Evolutionary conservation across 2,888 invertebrate species (phyloP), one percentile per base, ranked within the genome.

Genomic region (Cantharis flavilabris): DNA sequence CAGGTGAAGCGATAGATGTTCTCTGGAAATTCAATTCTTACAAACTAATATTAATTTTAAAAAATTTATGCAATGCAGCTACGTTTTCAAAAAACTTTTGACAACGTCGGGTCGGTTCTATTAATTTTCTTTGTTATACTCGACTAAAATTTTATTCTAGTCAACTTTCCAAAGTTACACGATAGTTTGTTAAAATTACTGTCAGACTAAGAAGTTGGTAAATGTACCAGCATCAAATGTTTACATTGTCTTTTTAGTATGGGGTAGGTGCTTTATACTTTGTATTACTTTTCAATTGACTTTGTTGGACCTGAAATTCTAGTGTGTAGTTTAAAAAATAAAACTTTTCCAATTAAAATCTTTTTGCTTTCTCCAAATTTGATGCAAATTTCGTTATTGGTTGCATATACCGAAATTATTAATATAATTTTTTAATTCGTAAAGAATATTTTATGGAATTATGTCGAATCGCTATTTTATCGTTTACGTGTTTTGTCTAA

Each of bases 101-200:
- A 71, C 23, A 65, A 76, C 70, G 69, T 69, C 28, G 10, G n/a
- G 73, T 63, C 49, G 13, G 16, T n/a, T 28, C 64, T 20, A 70
- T 65, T 71, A 76, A 76, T 73, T 76, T 71, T 67, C 76, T 71
- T 76, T 73, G 65, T 69, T 11, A 73, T 71, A 76, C 70, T 65
- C 28, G 65, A 71, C 71, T 62, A 71, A 73, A 76, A 73, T 49
- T 73, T 76, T 71, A 64, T 76, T 67, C 73, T 64, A 65, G 26
- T 16, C 49, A 76, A 71, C 69, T 77, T 49, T 30, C 30, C 62
- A 23, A 71, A 76, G 70, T 76, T 76, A 70, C 72, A 33, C n/a
- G 69, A 74, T 75, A 77, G 77, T 77, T 77, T 77, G 75, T 69
- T 72, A 69, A 75, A 75, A 77, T 77, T 77, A 71, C 72, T 77